phyloP scores from a whole-genome alignment of 2,888 invertebrate genomes.

The Chymomyza caudatula region DNA sequence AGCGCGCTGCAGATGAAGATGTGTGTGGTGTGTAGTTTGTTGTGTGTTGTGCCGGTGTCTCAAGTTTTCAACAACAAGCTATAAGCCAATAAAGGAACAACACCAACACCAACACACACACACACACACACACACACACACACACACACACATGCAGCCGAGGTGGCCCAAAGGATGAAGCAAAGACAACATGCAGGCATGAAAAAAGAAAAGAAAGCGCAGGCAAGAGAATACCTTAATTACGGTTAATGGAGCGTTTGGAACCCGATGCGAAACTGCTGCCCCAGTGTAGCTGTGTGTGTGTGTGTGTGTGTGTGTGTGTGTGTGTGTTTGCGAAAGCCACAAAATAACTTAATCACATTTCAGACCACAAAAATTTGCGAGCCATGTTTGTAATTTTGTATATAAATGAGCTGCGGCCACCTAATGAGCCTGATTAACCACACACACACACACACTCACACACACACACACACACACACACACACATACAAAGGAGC shows the following conservation, averaged over 20 bases:
- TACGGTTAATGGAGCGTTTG: slow-evolving; percentile 76
- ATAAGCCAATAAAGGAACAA: slow-evolving; percentile 67
- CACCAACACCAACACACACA: slow-evolving; percentile 45
- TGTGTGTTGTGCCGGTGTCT: slow-evolving; percentile 39
- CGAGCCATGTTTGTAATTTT: slow-evolving; percentile 73
- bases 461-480: slow-evolving; percentile 1
- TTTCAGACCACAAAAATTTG: slow-evolving; percentile 73
- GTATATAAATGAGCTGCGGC: slow-evolving; percentile 73
- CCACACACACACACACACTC: slow-evolving; percentile 44
- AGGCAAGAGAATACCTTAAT: slow-evolving; percentile 71
- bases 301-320: slow-evolving; percentile 5
- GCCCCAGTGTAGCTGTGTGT: slow-evolving; percentile 10
- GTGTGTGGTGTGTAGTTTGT: slow-evolving; percentile 42
- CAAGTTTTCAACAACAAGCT: slow-evolving; percentile 66
- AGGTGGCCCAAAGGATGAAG: slow-evolving; percentile 29
- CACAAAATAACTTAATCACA: slow-evolving; percentile 74
- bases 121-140: slow-evolving; percentile 33
- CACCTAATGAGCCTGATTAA: slow-evolving; percentile 77
- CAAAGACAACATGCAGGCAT: slow-evolving; percentile 11
- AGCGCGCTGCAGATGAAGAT: slow-evolving; percentile 39
- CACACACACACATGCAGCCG: slow-evolving; percentile 29
- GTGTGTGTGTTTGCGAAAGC: slow-evolving; percentile 45
- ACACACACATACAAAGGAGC: not conserved
- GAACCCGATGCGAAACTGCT: slow-evolving; percentile 37
- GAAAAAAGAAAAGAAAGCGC: slow-evolving; percentile 59